Conservation (phyloP, 2,888 invertebrate species). For the Cephalotes varians region DNA sequence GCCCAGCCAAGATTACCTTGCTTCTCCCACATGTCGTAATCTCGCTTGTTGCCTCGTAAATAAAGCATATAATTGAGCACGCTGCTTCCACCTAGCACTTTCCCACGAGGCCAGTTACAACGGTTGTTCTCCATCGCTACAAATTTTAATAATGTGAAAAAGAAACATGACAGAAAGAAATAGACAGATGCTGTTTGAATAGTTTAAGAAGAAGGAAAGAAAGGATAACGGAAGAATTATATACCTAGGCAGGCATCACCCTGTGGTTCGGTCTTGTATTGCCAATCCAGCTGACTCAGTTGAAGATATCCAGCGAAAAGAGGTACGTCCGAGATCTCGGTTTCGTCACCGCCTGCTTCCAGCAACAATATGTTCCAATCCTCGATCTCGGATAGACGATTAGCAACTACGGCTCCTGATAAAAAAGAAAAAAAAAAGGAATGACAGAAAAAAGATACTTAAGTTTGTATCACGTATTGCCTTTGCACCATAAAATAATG, state of each 20-base stretch:
- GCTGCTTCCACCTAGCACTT: slow-evolving; percentile 95
- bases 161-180: background rate
- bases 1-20: slow-evolving; percentile 96
- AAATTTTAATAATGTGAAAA: slow-evolving; percentile 14
- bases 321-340: slow-evolving; percentile 96
- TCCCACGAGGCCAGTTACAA: slow-evolving; percentile 97
- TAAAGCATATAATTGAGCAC: slow-evolving; percentile 97
- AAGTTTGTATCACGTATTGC: background rate
- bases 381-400: slow-evolving; percentile 92
- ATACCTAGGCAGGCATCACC: slow-evolving; percentile 93
- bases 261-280: slow-evolving; percentile 96
- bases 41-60: slow-evolving; percentile 94
- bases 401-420: slow-evolving; percentile 93
- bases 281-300: slow-evolving; percentile 95
- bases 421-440: background rate
- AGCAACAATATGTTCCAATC: slow-evolving; percentile 93
- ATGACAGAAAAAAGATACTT: background rate
- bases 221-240: background rate
- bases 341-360: slow-evolving; percentile 96
- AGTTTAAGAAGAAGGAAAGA: background rate
- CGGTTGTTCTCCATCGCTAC: slow-evolving; percentile 93
- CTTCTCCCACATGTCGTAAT: slow-evolving; percentile 96
- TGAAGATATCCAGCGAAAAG: slow-evolving; percentile 95
- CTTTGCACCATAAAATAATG: background rate
- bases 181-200: background rate